Percentiles rank a stretch among this genome's conserved stretches.
Conservation (phyloP, 2,797 vertebrate species). For the Brotula barbata region DNA sequence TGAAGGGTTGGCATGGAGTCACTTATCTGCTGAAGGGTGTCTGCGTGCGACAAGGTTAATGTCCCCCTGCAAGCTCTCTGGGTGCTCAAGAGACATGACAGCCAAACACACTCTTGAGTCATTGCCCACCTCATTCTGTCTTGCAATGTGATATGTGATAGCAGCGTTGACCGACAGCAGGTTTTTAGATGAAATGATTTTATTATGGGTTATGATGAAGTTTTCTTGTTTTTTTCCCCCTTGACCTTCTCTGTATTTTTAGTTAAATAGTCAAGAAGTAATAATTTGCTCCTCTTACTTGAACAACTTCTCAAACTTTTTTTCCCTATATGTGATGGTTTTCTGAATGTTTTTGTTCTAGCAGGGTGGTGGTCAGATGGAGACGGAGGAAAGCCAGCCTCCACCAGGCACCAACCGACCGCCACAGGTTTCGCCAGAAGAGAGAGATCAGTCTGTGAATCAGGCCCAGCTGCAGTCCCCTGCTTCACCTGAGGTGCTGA, state of each 20-base stretch:
- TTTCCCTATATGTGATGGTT: neutral
- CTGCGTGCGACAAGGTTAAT: slow-evolving; percentile 56
- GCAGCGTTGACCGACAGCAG: neutral
- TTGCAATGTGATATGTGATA: too few species aligned
- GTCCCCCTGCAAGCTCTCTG: slow-evolving; percentile 28
- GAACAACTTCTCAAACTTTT: too few species aligned
- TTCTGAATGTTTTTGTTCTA: slow-evolving; percentile 8
- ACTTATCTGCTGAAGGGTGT: slow-evolving; percentile 50
- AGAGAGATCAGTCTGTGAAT: slow-evolving; percentile 34
- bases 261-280: neutral
- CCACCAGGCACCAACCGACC: slow-evolving; percentile 28
- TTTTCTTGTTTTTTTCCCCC: neutral
- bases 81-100: slow-evolving; percentile 39
- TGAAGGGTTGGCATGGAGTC: slow-evolving; percentile 39
- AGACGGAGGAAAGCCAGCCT: slow-evolving; percentile 54
- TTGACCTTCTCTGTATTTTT: neutral
- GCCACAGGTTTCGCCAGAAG: slow-evolving; percentile 22
- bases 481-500: neutral
- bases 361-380: slow-evolving; percentile 55
- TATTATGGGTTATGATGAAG: neutral
- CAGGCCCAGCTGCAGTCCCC: slow-evolving; percentile 24
- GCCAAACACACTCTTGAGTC: neutral
- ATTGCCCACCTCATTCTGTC: slow-evolving; percentile 15
- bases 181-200: too few species aligned
- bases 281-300: too few species aligned